Percentiles rank a stretch among this genome's conserved stretches.
Evolutionary conservation across 2,113 vertebrate genomes (phyloP).

Genomic region (Labeo rohita): DNA sequence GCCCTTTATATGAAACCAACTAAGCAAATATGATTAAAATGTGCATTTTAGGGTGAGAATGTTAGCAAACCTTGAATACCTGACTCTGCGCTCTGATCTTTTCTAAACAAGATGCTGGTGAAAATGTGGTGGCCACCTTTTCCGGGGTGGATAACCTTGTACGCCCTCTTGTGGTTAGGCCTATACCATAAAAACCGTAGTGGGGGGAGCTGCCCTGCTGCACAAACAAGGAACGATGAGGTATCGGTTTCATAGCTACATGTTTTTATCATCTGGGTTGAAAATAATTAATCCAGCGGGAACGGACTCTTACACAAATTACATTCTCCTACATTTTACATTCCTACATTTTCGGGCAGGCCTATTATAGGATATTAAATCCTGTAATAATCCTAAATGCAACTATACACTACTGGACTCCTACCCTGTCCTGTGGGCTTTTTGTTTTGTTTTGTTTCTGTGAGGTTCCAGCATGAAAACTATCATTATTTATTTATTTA

Average conservation of each 20-base stretch:
- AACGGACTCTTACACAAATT: not conserved
- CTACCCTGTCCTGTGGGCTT: not conserved
- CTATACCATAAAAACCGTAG: not conserved
- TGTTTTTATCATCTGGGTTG: not conserved
- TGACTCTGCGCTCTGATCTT: not conserved
- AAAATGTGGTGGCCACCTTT: not conserved
- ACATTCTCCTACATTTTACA: not conserved
- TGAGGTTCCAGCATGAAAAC: not conserved
- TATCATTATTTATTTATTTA: not conserved
- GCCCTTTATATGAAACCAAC: not conserved
- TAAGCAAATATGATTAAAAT: not conserved
- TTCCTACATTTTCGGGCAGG: not conserved
- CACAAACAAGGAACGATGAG: not conserved
- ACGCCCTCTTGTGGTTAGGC: conserved; percentile 4
- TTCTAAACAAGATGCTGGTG: not conserved
- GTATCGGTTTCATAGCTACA: not conserved
- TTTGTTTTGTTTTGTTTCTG: not conserved
- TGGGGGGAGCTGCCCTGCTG: not conserved
- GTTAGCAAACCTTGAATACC: not conserved
- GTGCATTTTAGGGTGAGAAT: not conserved
- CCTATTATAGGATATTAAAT: not conserved
- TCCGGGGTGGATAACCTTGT: not conserved
- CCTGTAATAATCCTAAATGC: not conserved
- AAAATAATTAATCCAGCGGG: not conserved
- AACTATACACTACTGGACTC: not conserved